A percentile compares a stretch with the other conserved stretches of the same genome.
Evolutionary conservation across 2,113 vertebrate genomes (phyloP).

Genomic region (Ammospiza nelsoni): DNA sequence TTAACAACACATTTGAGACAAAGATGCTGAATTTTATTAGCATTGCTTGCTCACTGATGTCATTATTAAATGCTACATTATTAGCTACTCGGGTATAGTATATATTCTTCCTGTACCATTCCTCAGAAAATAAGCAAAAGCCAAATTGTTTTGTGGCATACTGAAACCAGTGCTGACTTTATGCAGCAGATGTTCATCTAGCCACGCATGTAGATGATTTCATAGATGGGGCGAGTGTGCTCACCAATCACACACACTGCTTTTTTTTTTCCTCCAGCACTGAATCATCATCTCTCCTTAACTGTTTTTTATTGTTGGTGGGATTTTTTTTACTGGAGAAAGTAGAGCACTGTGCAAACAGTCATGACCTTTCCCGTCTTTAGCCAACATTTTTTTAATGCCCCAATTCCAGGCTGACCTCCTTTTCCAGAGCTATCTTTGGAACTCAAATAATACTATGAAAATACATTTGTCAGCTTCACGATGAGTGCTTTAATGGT

Average conservation of each 20-base stretch:
- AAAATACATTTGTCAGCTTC: slow-evolving; percentile 52
- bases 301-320: background rate
- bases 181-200: slow-evolving; percentile 72
- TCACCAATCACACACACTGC: slow-evolving; percentile 46
- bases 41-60: slow-evolving; percentile 59
- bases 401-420: slow-evolving; percentile 54
- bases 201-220: slow-evolving; percentile 69
- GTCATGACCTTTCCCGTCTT: slow-evolving; percentile 58
- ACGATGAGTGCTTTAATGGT: background rate
- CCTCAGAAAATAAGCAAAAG: slow-evolving; percentile 50
- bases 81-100: slow-evolving; percentile 38
- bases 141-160: slow-evolving; percentile 54
- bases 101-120: slow-evolving; percentile 24
- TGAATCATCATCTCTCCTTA: slow-evolving; percentile 66
- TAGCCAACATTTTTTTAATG: slow-evolving; percentile 54
- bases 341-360: slow-evolving; percentile 65
- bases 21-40: slow-evolving; percentile 65
- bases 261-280: slow-evolving; percentile 19
- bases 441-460: slow-evolving; percentile 32
- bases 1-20: slow-evolving; percentile 65
- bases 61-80: slow-evolving; percentile 68
- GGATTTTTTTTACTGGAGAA: background rate
- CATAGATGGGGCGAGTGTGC: slow-evolving; percentile 48
- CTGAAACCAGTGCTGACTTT: slow-evolving; percentile 57
- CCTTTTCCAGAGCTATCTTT: slow-evolving; percentile 57